Base-by-base conservation (phyloP, 2,113 vertebrate genomes). In the Marcusenius ussheri region DNA sequence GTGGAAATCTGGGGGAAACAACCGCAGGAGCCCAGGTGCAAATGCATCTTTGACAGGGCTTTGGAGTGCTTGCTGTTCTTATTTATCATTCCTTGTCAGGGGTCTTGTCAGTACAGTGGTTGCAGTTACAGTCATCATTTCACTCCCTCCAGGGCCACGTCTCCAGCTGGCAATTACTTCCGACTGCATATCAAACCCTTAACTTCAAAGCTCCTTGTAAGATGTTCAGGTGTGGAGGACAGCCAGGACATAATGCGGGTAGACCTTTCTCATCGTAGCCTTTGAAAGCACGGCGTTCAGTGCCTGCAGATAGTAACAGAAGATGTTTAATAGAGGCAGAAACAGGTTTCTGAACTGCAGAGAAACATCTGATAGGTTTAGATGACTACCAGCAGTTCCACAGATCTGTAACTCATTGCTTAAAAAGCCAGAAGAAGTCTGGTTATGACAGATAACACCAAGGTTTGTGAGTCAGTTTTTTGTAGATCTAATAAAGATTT, bases 201-300 rank as follows among this genome's bases (percentile, higher is more conserved):
- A 50, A 89, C 50, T 89, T 62, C n/a, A 85, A 47, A 62, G 39
- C 24, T 11, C 42, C 31, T 50, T 49, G 10, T 17, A 87, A 39
- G 39, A 90, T 21, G 24, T 70, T 74, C 8, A 87, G 11, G 21
- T 87, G 42, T 6, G 66, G 27, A 77, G 42, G 74, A 80, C 5
- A 7, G 31, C 13, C 74, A 47, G 27, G n/a, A 47, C n/a, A 19
- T 27, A 66, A 92, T 92, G 93, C 88, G 70, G 56, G 88, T 86
- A 27, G 46, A 46, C 83, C 83, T 31, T 56, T 53, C 27, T 56
- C 27, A 35, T 53, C 49, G 5, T 39, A 46, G 21, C 31, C 17
- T 87, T 53, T 53, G 11, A 87, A 56, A 87, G 50, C 46, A 24
- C 2, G 0, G 17, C 10, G 6, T 9, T 89, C 84, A 89, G 66